Evolutionary conservation across 2,797 vertebrate genomes (phyloP).

Genomic region (Rhinophrynus dorsalis): DNA sequence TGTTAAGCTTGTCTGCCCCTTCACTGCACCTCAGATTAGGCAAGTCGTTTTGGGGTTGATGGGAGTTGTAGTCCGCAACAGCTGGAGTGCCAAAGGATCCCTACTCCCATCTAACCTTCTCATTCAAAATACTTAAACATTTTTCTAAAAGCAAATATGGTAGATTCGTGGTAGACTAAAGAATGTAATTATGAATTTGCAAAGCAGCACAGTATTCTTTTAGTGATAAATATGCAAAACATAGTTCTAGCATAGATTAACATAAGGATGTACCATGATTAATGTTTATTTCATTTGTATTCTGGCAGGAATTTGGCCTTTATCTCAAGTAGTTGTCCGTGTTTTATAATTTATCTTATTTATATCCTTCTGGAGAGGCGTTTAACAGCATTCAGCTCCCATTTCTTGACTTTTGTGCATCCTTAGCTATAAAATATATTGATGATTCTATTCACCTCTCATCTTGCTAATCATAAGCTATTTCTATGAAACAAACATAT

Average conservation of each 20-base stretch:
- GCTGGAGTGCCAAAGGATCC: no score
- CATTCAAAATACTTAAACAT: no score
- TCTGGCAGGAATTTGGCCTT: slow-evolving; percentile 35
- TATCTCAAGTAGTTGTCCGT: slow-evolving; percentile 38
- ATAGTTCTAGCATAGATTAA: slow-evolving; percentile 26
- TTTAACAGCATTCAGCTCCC: slow-evolving; percentile 14
- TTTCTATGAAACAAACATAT: slow-evolving; percentile 26
- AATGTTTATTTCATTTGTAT: slow-evolving; percentile 46
- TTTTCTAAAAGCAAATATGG: no score
- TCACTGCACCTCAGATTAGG: no score
- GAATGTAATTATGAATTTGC: background rate
- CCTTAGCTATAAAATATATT: slow-evolving; percentile 36
- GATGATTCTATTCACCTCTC: slow-evolving; percentile 39
- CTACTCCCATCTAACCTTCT: no score
- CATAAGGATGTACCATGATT: slow-evolving; percentile 21
- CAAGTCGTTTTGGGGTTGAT: no score
- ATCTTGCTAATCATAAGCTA: slow-evolving; percentile 29
- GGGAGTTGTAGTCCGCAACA: no score
- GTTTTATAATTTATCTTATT: slow-evolving; percentile 43
- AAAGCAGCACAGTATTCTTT: background rate
- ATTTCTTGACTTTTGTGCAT: slow-evolving; percentile 22
- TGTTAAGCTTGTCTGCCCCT: no score
- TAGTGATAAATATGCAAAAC: slow-evolving; percentile 31
- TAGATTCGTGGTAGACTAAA: no score
- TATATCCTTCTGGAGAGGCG: slow-evolving; percentile 23